These are phyloP conservation scores for Notolabrus celidotus DNA, from an alignment of 2,797 vertebrate genomes.

Conservation along the genomic window DNA sequence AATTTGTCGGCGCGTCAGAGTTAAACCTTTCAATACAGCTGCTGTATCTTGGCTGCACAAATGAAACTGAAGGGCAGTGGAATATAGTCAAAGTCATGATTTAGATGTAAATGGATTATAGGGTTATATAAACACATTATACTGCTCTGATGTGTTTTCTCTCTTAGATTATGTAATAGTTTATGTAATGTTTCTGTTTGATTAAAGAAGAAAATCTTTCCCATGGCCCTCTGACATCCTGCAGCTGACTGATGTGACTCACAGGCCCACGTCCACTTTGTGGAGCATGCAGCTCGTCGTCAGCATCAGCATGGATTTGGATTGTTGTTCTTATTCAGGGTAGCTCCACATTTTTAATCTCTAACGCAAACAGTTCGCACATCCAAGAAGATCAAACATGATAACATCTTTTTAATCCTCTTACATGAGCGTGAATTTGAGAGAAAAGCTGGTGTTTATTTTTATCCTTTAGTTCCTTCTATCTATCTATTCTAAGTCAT, in stretches of 20 bases:
- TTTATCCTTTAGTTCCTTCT: neutral
- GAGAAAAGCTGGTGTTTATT: neutral
- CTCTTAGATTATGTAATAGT: slow-evolving; percentile 58
- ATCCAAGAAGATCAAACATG: slow-evolving; percentile 1
- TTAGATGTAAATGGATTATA: slow-evolving; percentile 43
- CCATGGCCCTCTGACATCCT: slow-evolving; percentile 33
- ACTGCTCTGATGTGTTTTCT: slow-evolving; percentile 34
- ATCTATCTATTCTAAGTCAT: neutral
- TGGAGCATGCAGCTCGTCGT: neutral
- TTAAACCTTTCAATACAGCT: neutral
- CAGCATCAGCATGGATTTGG: neutral
- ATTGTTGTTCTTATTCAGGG: neutral
- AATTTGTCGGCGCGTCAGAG: neutral
- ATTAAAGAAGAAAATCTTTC: slow-evolving; percentile 42
- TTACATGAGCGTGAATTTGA: slow-evolving; percentile 11
- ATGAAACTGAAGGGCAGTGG: neutral
- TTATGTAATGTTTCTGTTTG: slow-evolving; percentile 53
- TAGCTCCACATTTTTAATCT: slow-evolving; percentile 3
- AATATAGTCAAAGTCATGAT: slow-evolving; percentile 17
- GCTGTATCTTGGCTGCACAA: slow-evolving; percentile 16
- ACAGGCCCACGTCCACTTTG: neutral
- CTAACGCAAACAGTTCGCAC: neutral
- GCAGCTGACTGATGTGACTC: slow-evolving; percentile 14
- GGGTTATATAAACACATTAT: slow-evolving; percentile 59
- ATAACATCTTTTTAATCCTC: slow-evolving; percentile 23